Evolutionary conservation across 2,888 invertebrate species (phyloP), one percentile per base, ranked within the genome.

Genomic region (Himalopsyche anomala): DNA sequence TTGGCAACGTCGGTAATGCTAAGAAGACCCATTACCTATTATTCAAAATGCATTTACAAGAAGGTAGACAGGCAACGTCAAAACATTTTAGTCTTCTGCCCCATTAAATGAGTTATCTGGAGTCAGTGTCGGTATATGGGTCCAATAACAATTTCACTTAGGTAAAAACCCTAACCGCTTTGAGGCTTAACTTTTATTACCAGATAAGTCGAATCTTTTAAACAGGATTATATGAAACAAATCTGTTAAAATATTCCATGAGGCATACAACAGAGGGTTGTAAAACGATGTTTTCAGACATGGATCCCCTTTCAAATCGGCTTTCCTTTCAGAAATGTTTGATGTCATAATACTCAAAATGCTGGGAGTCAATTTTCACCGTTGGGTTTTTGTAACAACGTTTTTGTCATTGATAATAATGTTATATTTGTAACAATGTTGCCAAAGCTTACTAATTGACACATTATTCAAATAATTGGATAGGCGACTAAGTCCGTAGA

Each of bases 211-310:
- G 40, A 84, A 51, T 80, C 55, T 74, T 87, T 86, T 83, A 69
- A 84, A 88, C 83, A 84, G 84, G 88, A 87, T 88, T 87, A 88
- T 87, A 84, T 87, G 62, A 82, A 86, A 87, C 84, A 87, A 87
- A 82, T 88, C 85, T 88, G 88, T 88, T 88, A 83, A 88, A 87
- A 88, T 85, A 85, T 84, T 88, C 80, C 84, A 28, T 15, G 15
- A 8, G 12, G 74, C 84, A 81, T 80, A 84, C 87, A 88, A 88
- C 84, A 82, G 55, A 19, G 45, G 55, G 83, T 81, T 85, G 80
- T 88, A 88, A 88, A 88, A 45, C 4, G 80, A 88, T 85, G 42
- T 85, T 85, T 84, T 81, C 54, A 81, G 40, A 84, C 81, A 79
- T 85, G 55, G 74, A 84, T 56, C 56, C 54, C 85, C 82, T 82